Base-by-base conservation (phyloP, 2,797 vertebrate genomes). In the Aldrovandia affinis region DNA sequence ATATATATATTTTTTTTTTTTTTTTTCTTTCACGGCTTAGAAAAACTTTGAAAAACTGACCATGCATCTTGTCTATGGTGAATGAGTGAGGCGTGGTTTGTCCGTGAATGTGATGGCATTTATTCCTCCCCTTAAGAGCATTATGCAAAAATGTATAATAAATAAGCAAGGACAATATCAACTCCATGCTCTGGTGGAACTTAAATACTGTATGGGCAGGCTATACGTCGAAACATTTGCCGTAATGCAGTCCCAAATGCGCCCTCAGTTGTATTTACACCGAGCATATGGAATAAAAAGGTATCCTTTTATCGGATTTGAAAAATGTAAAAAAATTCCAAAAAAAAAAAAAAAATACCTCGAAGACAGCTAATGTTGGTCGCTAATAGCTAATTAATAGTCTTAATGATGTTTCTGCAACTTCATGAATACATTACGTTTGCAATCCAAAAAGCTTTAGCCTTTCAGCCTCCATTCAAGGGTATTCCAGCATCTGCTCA, bases 401-500 rank as follows among this genome's bases (percentile, higher is more conserved):
- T 89, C 93, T 93, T 97, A 97, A 97, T 97, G 96, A 96, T 96
- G 95, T 97, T 96, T 95, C 91, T 93, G 89, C 93, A 95, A 96
- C 94, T 95, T 95, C 94, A 96, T 96, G 96, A 97, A 97, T 97
- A 96, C 92, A 96, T 97, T 96, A 96, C 92, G 91, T 92, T 94
- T 91, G 92, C 92, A 94, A 92, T 95, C 93, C 93, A 93, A 94
- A 95, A 91, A 87, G 93, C 94, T 92, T 90, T 93, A 94, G 94
- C 91, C 94, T 92, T 91, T 93, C 92, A 92, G 93, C 93, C 94
- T 95, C 93, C 93, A 96, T 95, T 97, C 96, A 97, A 97, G 97
- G 97, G 96, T 97, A 95, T 96, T 96, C 96, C 95, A 97, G 96
- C 97, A 97, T 97, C 97, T 98, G 97, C 96, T 97, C 96, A 95